These are phyloP conservation scores for Stigmatopora nigra DNA, from an alignment of 2,113 vertebrate genomes.

Conservation along the genomic window DNA sequence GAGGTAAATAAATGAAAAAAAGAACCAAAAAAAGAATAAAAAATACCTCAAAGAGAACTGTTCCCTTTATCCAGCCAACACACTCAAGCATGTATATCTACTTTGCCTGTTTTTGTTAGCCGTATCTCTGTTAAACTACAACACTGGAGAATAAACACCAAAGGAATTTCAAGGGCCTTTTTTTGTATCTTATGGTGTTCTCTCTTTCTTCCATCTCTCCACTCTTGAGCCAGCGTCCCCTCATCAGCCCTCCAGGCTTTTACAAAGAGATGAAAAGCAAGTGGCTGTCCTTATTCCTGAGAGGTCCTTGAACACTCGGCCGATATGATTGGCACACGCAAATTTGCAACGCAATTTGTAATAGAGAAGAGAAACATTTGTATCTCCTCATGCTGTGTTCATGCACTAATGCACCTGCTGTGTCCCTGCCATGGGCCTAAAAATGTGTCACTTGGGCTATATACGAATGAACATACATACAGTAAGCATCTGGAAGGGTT, in stretches of 20 bases:
- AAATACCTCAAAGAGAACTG: slow-evolving; percentile 28
- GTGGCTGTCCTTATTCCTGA: slow-evolving; percentile 54
- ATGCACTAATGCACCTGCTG: slow-evolving; percentile 52
- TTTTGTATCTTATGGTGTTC: slow-evolving; percentile 10
- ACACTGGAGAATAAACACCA: slow-evolving; percentile 60
- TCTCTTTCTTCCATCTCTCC: slow-evolving; percentile 4
- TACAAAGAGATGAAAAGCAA: slow-evolving; percentile 62
- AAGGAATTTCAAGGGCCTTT: slow-evolving; percentile 28
- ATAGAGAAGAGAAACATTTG: slow-evolving; percentile 47
- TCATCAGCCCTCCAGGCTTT: slow-evolving; percentile 23
- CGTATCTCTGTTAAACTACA: slow-evolving; percentile 33
- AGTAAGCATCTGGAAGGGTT: slow-evolving; percentile 30
- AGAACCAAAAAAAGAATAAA: not conserved
- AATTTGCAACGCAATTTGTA: slow-evolving; percentile 23
- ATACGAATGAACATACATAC: slow-evolving; percentile 26
- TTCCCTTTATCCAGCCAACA: slow-evolving; percentile 34
- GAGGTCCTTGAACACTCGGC: slow-evolving; percentile 42
- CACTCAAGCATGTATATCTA: slow-evolving; percentile 22
- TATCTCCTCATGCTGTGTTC: slow-evolving; percentile 50
- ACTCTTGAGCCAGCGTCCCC: slow-evolving; percentile 5
- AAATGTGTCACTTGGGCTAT: slow-evolving; percentile 48
- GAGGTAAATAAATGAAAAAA: too few relatives aligned
- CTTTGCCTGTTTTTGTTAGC: slow-evolving; percentile 51
- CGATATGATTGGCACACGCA: slow-evolving; percentile 33
- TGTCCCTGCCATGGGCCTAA: slow-evolving; percentile 26